Evolutionary conservation across 2,797 vertebrate genomes (phyloP).

Genomic region (Eremophila alpestris): DNA sequence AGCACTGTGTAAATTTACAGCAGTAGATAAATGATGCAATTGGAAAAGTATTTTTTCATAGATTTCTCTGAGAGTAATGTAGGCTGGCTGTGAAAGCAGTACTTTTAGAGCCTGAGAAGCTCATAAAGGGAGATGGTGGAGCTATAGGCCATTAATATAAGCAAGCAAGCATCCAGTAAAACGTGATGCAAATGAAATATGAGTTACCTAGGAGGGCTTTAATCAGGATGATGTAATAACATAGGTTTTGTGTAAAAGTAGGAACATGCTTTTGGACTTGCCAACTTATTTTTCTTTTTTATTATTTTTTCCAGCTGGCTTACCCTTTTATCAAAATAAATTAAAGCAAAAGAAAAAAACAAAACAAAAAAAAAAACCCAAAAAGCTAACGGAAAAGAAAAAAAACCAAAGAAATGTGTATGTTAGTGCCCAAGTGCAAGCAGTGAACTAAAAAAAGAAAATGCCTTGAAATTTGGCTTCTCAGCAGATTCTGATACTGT

Average conservation of each 20-base stretch:
- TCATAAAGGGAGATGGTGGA: not conserved
- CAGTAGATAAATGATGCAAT: conserved; percentile 36
- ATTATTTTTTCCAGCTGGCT: not conserved
- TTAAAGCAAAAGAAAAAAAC: not conserved
- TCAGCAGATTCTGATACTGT: not conserved
- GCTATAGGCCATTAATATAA: not conserved
- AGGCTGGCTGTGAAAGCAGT: not conserved
- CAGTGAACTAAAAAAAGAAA: not conserved
- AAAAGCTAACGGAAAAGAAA: not conserved
- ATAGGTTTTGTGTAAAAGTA: not conserved
- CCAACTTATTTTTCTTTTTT: not conserved
- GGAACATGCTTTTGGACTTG: not conserved
- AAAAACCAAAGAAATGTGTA: not conserved
- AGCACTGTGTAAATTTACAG: conserved; percentile 27
- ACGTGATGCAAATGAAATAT: conserved; percentile 4
- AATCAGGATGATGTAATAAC: conserved; percentile 3
- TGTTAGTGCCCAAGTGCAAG: not conserved
- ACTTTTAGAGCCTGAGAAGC: not conserved
- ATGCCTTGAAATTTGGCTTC: not conserved
- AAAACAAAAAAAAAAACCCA: not conserved
- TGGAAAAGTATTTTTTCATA: conserved; percentile 14
- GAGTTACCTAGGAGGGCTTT: not conserved
- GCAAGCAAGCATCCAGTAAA: not conserved
- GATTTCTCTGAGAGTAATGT: not conserved
- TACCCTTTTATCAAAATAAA: not conserved